Evolutionary conservation across 2,888 invertebrate species (phyloP), one percentile per base, ranked within the genome.

Genomic region (Chydorus sphaericus): DNA sequence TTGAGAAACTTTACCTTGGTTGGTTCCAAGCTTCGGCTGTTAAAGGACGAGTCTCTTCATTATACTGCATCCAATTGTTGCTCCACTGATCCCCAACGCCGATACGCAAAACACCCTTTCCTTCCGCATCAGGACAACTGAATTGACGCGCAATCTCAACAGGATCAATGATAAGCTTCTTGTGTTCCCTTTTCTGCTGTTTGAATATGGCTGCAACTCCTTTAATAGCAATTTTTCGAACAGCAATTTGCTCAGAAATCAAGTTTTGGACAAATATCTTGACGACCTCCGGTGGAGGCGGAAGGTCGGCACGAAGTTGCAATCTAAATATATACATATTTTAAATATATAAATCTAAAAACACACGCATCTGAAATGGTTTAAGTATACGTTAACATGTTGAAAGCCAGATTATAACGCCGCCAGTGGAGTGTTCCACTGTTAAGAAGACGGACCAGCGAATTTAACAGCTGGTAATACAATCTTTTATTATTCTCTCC

Each of bases 231-330:
- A 66, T 65, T 68, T 85, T 82, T 31, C 92, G 75, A 29, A 89
- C 81, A n/a, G 77, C 75, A 29, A 90, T 73, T n/a, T 85, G 81
- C 63, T 91, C 90, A 69, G 84, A 80, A 3, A 85, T 72, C 0
- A 86, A 72, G 4, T 80, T 75, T 33, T 77, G 72, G 0, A 82
- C 70, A 62, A 83, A 79, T 56, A 82, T 76, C 28, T 75, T 73
- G 1, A 86, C 80, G 0, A 81, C 77, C 10, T 73, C 68, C 0
- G 78, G 68, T 0, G 83, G 79, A 67, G 82, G 81, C 5, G 72
- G 69, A 1, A 80, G 75, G 66, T 86, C 83, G 1, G 81, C 75
- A 59, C 89, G 82, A 1, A 85, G 78, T 57, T 89, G 73, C 63
- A 79, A 75, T 2, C 77, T 76, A 8, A 91, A n/a, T n/a, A n/a